A percentile compares a stretch with the other conserved stretches of the same genome.
Conservation (phyloP, 1,140 invertebrate species). For the Aphaenogaster rudis region DNA sequence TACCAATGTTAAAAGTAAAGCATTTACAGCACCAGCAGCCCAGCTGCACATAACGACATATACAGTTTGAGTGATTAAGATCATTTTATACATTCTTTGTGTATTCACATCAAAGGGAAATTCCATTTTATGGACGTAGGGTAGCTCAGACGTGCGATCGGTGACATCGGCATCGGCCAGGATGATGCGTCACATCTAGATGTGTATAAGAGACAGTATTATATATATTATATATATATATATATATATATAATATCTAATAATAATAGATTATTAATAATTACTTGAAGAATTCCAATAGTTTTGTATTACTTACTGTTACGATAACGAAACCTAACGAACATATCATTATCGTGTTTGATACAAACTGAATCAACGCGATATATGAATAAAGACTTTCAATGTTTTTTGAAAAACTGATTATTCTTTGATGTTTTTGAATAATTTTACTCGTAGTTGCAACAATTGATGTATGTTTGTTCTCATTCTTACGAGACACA, state of each 20-base stretch:
- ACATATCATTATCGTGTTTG: slow-evolving; percentile 53
- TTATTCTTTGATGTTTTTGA: slow-evolving; percentile 46
- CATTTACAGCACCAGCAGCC: no score
- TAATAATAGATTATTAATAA: not conserved
- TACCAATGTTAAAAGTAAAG: no score
- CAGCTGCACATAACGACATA: no score
- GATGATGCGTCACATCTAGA: no score
- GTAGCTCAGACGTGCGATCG: no score
- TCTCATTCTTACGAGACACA: not conserved
- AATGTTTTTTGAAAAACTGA: slow-evolving; percentile 12
- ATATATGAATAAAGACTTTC: slow-evolving; percentile 35
- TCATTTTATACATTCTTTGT: no score
- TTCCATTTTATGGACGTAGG: no score
- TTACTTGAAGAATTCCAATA: not conserved
- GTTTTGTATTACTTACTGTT: slow-evolving; percentile 11
- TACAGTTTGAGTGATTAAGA: no score
- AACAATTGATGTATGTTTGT: not conserved
- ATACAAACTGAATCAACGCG: slow-evolving; percentile 20
- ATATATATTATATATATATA: no score
- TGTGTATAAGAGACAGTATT: no score
- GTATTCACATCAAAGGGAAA: no score
- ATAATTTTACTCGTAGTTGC: not conserved
- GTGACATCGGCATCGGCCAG: no score
- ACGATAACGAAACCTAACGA: slow-evolving; percentile 35
- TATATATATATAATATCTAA: not conserved